phyloP scores from a whole-genome alignment of 2,797 vertebrate species.

The Pantherophis alleghaniensis region DNA sequence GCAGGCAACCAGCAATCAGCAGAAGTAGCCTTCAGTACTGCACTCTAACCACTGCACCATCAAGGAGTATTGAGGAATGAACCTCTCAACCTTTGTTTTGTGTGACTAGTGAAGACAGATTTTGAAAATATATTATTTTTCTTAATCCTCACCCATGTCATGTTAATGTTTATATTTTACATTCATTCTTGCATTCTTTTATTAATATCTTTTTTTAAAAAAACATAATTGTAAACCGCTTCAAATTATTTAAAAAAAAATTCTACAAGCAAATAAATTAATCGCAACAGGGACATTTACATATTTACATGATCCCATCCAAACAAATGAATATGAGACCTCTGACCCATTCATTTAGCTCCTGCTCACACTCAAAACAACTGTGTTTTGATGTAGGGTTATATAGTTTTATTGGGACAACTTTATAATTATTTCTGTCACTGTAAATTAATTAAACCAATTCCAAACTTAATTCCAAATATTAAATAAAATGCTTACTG shows the following conservation, averaged over 20 bases:
- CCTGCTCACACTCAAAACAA: not conserved
- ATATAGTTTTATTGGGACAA: not conserved
- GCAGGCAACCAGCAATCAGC: no score
- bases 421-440: not conserved
- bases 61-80: no score
- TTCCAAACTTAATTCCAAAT: conserved; percentile 7
- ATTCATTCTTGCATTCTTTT: not conserved
- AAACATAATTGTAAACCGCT: not conserved
- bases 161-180: not conserved
- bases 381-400: not conserved
- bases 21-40: no score
- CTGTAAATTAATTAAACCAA: conserved; percentile 6
- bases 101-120: not conserved
- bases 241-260: not conserved
- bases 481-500: conserved; percentile 13
- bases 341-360: not conserved
- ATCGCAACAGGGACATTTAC: not conserved
- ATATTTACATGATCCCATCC: not conserved
- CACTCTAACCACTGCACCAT: no score
- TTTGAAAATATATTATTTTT: not conserved
- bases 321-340: not conserved
- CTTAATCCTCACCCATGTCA: not conserved
- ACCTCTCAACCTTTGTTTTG: not conserved
- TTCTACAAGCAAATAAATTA: not conserved
- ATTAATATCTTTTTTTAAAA: not conserved